Evolutionary conservation across 2,888 invertebrate genomes (phyloP), one percentile per base, ranked within the genome.

Genomic region (Tyria jacobaeae): DNA sequence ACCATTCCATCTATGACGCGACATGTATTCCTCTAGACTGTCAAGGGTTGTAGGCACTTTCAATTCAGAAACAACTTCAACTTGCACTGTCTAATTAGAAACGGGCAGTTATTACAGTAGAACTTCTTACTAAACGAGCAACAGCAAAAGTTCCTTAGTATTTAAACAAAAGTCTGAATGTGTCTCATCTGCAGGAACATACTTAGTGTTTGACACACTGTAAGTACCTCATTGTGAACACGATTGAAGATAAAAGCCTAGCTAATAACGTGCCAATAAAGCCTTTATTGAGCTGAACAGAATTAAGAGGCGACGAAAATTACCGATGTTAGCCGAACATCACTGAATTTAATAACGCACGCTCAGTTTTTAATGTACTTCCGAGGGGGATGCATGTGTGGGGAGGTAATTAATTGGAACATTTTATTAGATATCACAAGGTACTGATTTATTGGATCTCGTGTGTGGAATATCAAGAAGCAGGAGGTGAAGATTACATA

Each of bases 231-330:
- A 87, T 87, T 87, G 75, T 69, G 82, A 81, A 82, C 81, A 82
- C 75, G 78, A 80, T 76, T 74, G 78, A 76, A 84, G 84, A 82
- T 84, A 84, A 84, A 83, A 83, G 84, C 78, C 76, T 71, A 73
- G 78, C 82, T 85, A 85, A 84, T 84, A 85, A 83, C 78, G 78
- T 66, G 67, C 82, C 81, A 84, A 84, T 84, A 84, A 84, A 83
- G 81, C 70, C 85, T 83, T 84, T 84, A 86, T 86, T 84, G 86
- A 83, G 85, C 82, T 76, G 82, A 81, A 81, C 77, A 71, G 84
- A 79, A 83, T 83, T 80, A 82, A 78, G 76, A 79, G 79, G 78
- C 81, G 82, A 62, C 80, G 81, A 76, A 78, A 83, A 82, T 79
- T 71, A 73, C 76, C 77, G 77, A 76, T 75, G 66, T 67, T 76